Conservation (phyloP, 1,140 invertebrate genomes). For the Nylanderia fulva region DNA sequence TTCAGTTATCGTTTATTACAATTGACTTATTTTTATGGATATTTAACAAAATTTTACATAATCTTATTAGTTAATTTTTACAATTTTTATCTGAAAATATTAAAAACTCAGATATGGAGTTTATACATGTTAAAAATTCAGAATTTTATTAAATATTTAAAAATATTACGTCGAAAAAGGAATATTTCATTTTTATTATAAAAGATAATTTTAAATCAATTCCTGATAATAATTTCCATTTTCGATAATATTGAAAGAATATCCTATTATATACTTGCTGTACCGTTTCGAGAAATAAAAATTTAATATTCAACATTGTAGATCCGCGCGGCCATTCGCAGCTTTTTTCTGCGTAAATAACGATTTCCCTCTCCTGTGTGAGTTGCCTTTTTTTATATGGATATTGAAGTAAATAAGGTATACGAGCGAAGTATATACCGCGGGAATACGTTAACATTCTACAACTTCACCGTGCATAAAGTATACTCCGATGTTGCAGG, state of each 20-base stretch:
- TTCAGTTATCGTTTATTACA: background rate
- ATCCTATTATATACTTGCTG: background rate
- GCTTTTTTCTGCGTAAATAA: conserved; percentile 40
- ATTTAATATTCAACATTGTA: conserved; percentile 1
- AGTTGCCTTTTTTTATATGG: conserved; percentile 34
- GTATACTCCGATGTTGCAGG: conserved; percentile 75
- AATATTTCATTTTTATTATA: background rate
- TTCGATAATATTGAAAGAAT: background rate
- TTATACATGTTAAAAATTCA: background rate
- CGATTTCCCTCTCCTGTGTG: conserved; percentile 23
- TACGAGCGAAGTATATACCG: conserved; percentile 17
- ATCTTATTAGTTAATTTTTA: background rate
- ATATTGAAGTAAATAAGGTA: conserved; percentile 47
- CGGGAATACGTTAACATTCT: conserved; percentile 53
- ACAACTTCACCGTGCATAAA: conserved; percentile 43
- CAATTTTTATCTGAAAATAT: background rate
- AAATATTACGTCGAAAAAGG: background rate
- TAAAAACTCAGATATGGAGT: background rate
- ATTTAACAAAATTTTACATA: background rate
- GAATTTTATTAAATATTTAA: background rate
- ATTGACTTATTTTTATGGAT: background rate
- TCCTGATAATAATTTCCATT: background rate
- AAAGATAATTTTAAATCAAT: background rate
- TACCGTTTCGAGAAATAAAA: conserved; percentile 12
- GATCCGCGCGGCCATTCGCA: conserved; percentile 33